A percentile compares a stretch with the other conserved stretches of the same genome.
Conservation (phyloP, 2,113 vertebrate genomes). For the Poicephalus gulielmi region DNA sequence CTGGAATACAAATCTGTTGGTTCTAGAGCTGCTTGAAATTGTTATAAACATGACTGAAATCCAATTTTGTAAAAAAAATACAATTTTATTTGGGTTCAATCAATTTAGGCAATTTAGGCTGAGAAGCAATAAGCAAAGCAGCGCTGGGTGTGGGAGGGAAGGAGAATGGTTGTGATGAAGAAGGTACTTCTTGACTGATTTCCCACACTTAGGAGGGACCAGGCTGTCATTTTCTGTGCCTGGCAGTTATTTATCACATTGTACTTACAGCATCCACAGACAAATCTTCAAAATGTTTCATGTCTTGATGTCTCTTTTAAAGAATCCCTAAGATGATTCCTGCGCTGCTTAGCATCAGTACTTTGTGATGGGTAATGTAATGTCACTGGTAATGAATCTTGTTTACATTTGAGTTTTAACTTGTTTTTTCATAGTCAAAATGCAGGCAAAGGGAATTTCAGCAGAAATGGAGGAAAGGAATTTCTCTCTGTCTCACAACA, state of each 20-base stretch:
- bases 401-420: background rate
- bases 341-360: background rate
- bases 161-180: background rate
- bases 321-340: background rate
- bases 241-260: background rate
- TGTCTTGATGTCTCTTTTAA: background rate
- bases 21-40: background rate
- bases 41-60: too few species aligned
- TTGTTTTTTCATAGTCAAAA: background rate
- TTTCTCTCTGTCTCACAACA: background rate
- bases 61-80: too few species aligned
- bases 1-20: background rate
- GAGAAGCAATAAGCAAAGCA: too few species aligned
- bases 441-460: background rate
- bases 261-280: background rate
- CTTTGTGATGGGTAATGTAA: background rate
- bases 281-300: background rate
- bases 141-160: background rate
- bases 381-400: background rate
- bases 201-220: fast-evolving
- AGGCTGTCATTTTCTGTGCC: background rate
- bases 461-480: background rate
- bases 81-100: too few species aligned
- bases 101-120: too few species aligned
- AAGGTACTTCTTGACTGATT: background rate